phyloP scores from a whole-genome alignment of 30 jellyfish, hydroid and myxozoan genomes.

The Pelagia noctiluca region DNA sequence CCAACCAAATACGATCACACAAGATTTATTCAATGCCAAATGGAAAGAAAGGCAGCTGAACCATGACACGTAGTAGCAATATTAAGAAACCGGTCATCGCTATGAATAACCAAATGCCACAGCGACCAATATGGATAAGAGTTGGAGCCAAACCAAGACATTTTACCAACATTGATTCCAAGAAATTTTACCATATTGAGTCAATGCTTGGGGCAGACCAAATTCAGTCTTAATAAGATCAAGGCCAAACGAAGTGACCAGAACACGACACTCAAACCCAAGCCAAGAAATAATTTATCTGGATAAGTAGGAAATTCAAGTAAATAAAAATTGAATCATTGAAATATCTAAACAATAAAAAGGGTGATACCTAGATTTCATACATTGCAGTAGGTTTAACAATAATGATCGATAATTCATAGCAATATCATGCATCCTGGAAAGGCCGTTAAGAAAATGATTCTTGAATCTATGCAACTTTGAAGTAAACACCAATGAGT shows the following conservation, averaged over 20 bases:
- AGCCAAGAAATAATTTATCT: conserved; percentile 66
- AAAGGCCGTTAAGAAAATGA: no score
- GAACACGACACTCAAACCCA: conserved; percentile 50
- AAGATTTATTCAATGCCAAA: neutral
- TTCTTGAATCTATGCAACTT: no score
- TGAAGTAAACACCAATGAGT: no score
- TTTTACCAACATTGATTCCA: neutral
- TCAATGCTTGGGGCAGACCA: conserved; percentile 52
- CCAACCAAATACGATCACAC: neutral
- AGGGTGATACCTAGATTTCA: no score
- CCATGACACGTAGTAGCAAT: neutral
- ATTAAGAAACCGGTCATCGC: neutral
- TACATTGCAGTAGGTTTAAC: no score
- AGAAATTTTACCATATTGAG: conserved; percentile 42
- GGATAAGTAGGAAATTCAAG: conserved; percentile 62
- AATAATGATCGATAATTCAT: no score
- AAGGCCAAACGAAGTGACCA: conserved; percentile 62
- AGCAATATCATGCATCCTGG: no score
- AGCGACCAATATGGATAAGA: neutral
- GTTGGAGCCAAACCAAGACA: conserved; percentile 59
- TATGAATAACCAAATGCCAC: neutral
- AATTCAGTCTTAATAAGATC: conserved; percentile 40
- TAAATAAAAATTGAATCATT: conserved; percentile 5
- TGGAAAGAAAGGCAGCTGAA: neutral
- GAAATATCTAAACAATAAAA: no score